Evolutionary conservation across 2,797 vertebrate genomes (phyloP).

Genomic region (Scolopax bukidnonensis): DNA sequence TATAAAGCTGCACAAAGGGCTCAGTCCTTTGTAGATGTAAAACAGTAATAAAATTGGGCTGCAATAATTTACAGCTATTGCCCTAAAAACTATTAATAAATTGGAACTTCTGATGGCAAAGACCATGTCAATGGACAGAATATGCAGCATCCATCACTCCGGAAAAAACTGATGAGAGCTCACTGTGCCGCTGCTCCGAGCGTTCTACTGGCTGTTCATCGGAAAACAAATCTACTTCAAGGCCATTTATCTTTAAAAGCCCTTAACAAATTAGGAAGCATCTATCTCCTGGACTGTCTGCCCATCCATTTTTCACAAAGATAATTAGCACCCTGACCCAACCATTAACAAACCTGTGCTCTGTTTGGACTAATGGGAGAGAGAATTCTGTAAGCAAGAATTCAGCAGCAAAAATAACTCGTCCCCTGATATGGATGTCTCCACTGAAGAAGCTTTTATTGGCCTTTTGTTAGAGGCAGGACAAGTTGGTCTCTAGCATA

Average conservation of each 20-base stretch:
- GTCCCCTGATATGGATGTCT: neutral
- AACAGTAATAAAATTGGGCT: slow-evolving; percentile 27
- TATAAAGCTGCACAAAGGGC: neutral
- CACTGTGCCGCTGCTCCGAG: neutral
- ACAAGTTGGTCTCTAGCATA: neutral
- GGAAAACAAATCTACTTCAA: slow-evolving; percentile 42
- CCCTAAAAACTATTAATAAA: slow-evolving; percentile 21
- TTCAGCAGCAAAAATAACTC: neutral
- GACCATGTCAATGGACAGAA: neutral
- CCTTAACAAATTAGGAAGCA: slow-evolving; percentile 14
- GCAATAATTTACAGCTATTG: slow-evolving; percentile 36
- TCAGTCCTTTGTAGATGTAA: neutral
- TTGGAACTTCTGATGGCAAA: slow-evolving; percentile 26
- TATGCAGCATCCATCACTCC: neutral
- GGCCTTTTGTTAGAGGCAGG: neutral
- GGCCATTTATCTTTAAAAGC: slow-evolving; percentile 54
- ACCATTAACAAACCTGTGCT: neutral
- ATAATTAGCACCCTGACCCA: slow-evolving; percentile 42
- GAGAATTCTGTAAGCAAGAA: neutral
- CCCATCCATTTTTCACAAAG: slow-evolving; percentile 12
- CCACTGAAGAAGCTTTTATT: neutral
- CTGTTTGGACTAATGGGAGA: neutral
- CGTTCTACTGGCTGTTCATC: neutral
- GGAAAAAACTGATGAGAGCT: neutral
- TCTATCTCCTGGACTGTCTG: neutral